These are phyloP conservation scores for Stenoptilia bipunctidactyla DNA, from an alignment of 2,888 invertebrate genomes.

Conservation along the genomic window DNA sequence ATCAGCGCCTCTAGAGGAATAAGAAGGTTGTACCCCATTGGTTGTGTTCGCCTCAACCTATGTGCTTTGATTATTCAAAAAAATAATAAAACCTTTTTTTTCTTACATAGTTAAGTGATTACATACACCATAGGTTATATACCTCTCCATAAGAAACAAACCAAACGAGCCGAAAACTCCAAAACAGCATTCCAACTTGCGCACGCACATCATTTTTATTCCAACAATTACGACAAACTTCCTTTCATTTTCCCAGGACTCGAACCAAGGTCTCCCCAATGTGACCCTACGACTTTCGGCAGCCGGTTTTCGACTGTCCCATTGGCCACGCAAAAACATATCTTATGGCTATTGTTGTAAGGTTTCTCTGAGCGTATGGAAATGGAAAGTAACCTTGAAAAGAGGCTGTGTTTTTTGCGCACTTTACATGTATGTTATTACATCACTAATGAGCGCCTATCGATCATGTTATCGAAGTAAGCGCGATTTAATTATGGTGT, in stretches of 20 bases:
- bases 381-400: neutral
- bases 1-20: no score
- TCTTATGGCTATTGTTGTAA: neutral
- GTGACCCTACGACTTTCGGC: conserved; percentile 11
- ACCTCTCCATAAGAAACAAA: no score
- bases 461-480: neutral
- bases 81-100: no score
- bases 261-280: conserved; percentile 8
- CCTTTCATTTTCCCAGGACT: neutral
- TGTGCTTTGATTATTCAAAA: no score
- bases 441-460: neutral
- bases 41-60: no score
- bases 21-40: no score
- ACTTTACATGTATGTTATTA: neutral
- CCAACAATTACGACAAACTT: neutral
- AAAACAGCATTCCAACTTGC: neutral
- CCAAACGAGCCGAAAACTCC: no score
- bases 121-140: no score
- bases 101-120: no score
- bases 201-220: neutral
- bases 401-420: neutral
- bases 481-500: no score
- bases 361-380: neutral
- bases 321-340: neutral
- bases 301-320: conserved; percentile 3